These are phyloP conservation scores for Poeciliopsis occidentalis DNA, from an alignment of 2,113 vertebrate genomes.

Conservation along the genomic window DNA sequence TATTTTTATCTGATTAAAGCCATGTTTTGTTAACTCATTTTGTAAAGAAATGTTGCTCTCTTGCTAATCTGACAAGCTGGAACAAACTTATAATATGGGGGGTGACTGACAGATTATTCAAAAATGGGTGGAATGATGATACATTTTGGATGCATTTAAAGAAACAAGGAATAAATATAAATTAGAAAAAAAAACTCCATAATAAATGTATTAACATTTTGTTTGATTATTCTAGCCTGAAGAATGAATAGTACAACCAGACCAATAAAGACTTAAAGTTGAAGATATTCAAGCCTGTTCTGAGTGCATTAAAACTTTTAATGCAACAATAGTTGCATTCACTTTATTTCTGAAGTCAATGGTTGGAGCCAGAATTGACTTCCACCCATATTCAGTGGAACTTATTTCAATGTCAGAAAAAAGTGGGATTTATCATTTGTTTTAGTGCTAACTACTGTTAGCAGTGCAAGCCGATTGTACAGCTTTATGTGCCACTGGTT, in stretches of 20 bases:
- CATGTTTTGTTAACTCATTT: conserved; percentile 2
- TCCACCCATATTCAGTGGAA: not conserved
- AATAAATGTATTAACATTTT: not conserved
- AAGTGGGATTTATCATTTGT: not conserved
- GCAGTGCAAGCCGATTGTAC: not conserved
- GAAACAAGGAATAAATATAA: too few species aligned
- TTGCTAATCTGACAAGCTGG: not conserved
- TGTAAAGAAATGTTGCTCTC: not conserved
- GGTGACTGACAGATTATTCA: too few species aligned
- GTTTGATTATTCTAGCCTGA: not conserved
- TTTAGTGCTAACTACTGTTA: not conserved
- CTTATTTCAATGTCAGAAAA: not conserved
- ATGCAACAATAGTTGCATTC: not conserved
- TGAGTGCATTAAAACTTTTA: not conserved
- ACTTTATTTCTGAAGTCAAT: not conserved
- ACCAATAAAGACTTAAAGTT: not conserved
- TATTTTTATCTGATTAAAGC: conserved; percentile 27
- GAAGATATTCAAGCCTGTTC: not conserved
- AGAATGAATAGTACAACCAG: not conserved
- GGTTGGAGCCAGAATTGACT: not conserved
- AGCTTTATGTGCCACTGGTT: too few species aligned
- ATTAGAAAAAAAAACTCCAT: too few species aligned
- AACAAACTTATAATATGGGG: too few species aligned
- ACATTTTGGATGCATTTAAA: too few species aligned
- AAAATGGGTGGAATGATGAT: too few species aligned